A percentile compares a stretch with the other conserved stretches of the same genome.
phyloP scores from a whole-genome alignment of 2,888 invertebrate genomes.

The Sarcophaga subvicina region DNA sequence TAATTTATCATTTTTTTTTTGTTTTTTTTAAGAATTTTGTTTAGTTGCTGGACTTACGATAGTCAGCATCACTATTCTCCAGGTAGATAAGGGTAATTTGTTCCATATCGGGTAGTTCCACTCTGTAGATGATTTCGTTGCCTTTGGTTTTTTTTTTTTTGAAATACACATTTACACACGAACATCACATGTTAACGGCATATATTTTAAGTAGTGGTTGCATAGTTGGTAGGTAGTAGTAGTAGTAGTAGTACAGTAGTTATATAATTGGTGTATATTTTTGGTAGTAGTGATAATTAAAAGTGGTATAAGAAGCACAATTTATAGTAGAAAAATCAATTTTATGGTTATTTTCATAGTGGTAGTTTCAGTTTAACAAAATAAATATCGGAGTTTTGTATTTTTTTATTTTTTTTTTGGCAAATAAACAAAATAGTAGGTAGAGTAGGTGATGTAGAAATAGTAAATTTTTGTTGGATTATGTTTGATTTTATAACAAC shows the following conservation, averaged over 20 bases:
- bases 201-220: constrained; percentile 33
- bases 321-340: constrained; percentile 66
- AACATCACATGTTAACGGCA: constrained; percentile 46
- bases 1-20: constrained; percentile 65
- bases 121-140: constrained; percentile 94
- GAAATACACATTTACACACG: constrained; percentile 45
- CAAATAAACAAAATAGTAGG: constrained; percentile 54
- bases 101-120: constrained; percentile 96
- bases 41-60: constrained; percentile 82
- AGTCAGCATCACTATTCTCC: constrained; percentile 87
- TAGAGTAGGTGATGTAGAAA: constrained; percentile 35
- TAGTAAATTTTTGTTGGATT: constrained; percentile 51
- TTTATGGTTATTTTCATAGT: constrained; percentile 66
- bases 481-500: constrained; percentile 56
- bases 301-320: constrained; percentile 64
- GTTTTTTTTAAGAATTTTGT: constrained; percentile 66
- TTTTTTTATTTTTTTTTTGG: constrained; percentile 39
- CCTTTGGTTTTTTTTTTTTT: constrained; percentile 82
- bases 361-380: constrained; percentile 55
- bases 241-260: constrained; percentile 53
- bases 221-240: constrained; percentile 51
- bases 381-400: constrained; percentile 53
- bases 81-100: constrained; percentile 96
- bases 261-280: constrained; percentile 57
- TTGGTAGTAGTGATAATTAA: constrained; percentile 57